Percentiles rank a stretch among this genome's conserved stretches.
phyloP scores from a whole-genome alignment of 2,888 invertebrate genomes.

The Apamea epomidion region DNA sequence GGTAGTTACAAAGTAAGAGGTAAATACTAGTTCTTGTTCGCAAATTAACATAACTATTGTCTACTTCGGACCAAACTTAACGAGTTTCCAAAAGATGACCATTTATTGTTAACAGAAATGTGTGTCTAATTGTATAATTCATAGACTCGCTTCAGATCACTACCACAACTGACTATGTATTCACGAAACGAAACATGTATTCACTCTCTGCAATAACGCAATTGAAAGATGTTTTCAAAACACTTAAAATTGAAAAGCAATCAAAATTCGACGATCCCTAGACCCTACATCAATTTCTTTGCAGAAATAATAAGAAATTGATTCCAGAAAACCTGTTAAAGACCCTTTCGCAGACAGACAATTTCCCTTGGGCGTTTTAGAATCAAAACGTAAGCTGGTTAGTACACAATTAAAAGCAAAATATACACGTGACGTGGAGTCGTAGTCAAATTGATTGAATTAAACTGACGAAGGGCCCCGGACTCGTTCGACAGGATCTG shows the following conservation, averaged over 20 bases:
- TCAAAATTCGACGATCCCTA: slow-evolving; percentile 20
- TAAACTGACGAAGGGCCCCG: slow-evolving; percentile 81
- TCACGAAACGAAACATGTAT: background rate
- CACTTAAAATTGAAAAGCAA: slow-evolving; percentile 26
- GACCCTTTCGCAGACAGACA: slow-evolving; percentile 39
- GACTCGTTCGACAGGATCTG: slow-evolving; percentile 80
- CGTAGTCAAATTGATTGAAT: slow-evolving; percentile 83
- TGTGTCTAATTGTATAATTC: slow-evolving; percentile 22
- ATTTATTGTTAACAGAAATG: slow-evolving; percentile 18
- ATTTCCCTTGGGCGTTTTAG: slow-evolving; percentile 45
- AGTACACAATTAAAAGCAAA: slow-evolving; percentile 65
- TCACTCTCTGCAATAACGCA: background rate
- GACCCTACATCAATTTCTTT: slow-evolving; percentile 10
- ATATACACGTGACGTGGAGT: slow-evolving; percentile 61
- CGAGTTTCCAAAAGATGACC: background rate
- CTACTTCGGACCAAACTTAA: slow-evolving; percentile 24
- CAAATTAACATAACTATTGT: slow-evolving; percentile 48
- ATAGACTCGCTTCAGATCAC: background rate
- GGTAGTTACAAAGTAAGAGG: slow-evolving; percentile 27
- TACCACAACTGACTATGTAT: no score
- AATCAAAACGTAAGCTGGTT: slow-evolving; percentile 55
- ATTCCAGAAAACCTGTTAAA: slow-evolving; percentile 37
- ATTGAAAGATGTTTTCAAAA: background rate
- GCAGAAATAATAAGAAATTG: slow-evolving; percentile 35
- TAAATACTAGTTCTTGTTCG: slow-evolving; percentile 20